Base-by-base conservation (phyloP, 2,888 invertebrate species). In the Papilio demoleus region DNA sequence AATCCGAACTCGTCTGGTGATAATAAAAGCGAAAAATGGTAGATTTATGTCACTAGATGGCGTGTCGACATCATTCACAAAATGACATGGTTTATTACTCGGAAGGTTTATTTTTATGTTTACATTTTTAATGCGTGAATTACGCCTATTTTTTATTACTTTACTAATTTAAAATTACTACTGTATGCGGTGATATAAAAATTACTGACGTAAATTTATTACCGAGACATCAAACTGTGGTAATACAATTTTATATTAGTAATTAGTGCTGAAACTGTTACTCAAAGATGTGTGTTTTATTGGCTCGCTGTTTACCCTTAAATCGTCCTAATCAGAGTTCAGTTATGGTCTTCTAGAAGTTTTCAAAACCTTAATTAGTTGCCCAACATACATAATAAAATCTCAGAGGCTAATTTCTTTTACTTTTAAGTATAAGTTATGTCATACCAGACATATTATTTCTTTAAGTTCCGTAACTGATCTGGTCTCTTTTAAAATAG, bases 1-100 rank as follows among this genome's bases (percentile, higher is more conserved):
- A 72, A 74, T 68, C 73, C 67, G 71, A 31, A 70, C 77, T 75
- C 70, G 77, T 75, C 75, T 74, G 75, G 74, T 74, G 75, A 73
- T 78, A 81, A 74, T 83, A 84, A 84, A 85, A 83, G 75, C 75
- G 82, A 83, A 84, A 85, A 82, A 75, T 77, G 77, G 82, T 83
- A 79, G 81, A 79, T 85, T 85, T 82, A 85, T 77, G 56, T 47
- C 58, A 64, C 71, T 75, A 75, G 78, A 77, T 79, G 79, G 79
- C 77, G 81, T 86, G 85, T 86, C 80, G 81, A 82, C 84, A 83
- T 80, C 73, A 71, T 72, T 76, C 70, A 70, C 65, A 56, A 71
- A 70, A 71, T 12, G 53, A 22, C 27, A 38, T 64, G 65, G 65
- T 65, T 69, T 69, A 69, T 60, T 53, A 69, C 34, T n/a, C 14